Base-by-base conservation (phyloP, 2,888 invertebrate genomes). In the Luperina nickerlii region DNA sequence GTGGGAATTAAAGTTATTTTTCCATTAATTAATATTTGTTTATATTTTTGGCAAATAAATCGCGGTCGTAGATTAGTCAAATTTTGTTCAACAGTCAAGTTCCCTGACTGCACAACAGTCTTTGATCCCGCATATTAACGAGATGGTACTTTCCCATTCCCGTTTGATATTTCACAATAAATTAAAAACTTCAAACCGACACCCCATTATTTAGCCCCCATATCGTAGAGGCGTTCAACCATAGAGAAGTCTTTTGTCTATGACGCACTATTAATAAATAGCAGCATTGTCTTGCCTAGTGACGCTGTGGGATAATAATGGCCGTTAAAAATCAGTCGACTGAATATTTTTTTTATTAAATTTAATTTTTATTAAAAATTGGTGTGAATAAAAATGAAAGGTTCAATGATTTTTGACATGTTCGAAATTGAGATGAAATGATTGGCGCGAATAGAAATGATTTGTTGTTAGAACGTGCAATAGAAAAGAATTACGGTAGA, bases 171-270 rank as follows among this genome's bases (percentile, higher is more conserved):
- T 78, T 76, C 73, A 74, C 51, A 76, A 74, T 74, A n/a, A n/a
- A 75, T 69, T 79, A 81, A 79, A 57, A 84, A 86, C 82, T 83
- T 82, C 73, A 87, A 82, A 81, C 75, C 84, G 65, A 88, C 79
- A 77, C 81, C 76, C 89, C 68, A 81, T 85, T 89, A 90, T 89
- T 81, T 83, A 84, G 84, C 90, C 87, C 90, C 84, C 80, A 89
- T 90, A 83, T 85, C 83, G 73, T 78, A 87, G 85, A 91, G 91
- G 91, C 91, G 91, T 91, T 88, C 90, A 88, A 91, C 90, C 91
- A 90, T 90, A 91, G 90, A 88, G 78, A 88, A 87, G 74, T 88
- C 89, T 85, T 83, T 91, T 91, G 91, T 91, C 91, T 91, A 91
- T 91, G 87, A 88, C 81, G 77, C 51, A 78, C 85, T 89, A 89